A percentile compares a stretch with the other conserved stretches of the same genome.
Conservation (phyloP, 2,888 invertebrate genomes). For the Machimus atricapillus region DNA sequence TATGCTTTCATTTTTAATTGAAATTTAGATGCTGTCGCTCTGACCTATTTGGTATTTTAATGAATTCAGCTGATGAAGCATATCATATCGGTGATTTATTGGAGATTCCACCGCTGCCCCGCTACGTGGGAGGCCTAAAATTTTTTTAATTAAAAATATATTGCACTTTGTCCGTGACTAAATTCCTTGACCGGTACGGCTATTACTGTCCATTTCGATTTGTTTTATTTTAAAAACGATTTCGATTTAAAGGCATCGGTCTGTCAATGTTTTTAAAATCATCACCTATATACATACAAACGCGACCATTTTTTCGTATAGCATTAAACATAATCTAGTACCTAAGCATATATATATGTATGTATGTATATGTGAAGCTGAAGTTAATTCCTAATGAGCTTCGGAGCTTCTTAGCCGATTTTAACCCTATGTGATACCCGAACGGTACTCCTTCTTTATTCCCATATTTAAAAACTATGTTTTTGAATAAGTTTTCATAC, state of each 20-base stretch:
- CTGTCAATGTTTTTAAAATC: too few relatives aligned
- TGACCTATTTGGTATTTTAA: slow-evolving; percentile 31
- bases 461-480: too few relatives aligned
- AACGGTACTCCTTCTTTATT: too few relatives aligned
- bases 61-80: slow-evolving; percentile 14
- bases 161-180: background rate
- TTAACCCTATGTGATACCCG: too few relatives aligned
- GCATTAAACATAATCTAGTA: too few relatives aligned
- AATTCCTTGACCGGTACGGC: background rate
- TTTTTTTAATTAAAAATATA: background rate
- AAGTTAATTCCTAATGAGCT: too few relatives aligned
- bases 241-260: background rate
- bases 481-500: too few relatives aligned
- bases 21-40: slow-evolving; percentile 32
- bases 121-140: background rate
- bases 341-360: too few relatives aligned
- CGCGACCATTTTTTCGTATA: too few relatives aligned
- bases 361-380: too few relatives aligned
- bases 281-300: too few relatives aligned
- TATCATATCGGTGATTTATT: slow-evolving; percentile 3
- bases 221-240: background rate
- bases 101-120: background rate
- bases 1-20: slow-evolving; percentile 32
- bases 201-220: background rate
- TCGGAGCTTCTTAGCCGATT: too few relatives aligned